Base-by-base conservation (phyloP, 2,113 vertebrate species). In the Datnioides undecimradiatus region DNA sequence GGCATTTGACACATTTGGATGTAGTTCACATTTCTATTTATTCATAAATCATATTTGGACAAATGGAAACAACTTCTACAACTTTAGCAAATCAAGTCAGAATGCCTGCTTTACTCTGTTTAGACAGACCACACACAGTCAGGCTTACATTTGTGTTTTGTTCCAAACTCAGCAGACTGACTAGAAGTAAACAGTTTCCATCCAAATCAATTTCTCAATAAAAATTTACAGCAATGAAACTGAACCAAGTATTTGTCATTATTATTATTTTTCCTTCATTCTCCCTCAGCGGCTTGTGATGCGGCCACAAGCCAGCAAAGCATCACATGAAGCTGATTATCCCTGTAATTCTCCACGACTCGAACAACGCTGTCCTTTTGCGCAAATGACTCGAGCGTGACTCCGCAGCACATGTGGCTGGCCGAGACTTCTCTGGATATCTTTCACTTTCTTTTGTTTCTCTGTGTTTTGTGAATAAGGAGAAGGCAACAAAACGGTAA, bases 261-360 rank as follows among this genome's bases (percentile, higher is more conserved):
- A 3, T n/a, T n/a, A n/a, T n/a, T n/a, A 11, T 69, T 31, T 11
- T 17, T 12, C 51, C 27, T 68, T 45, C 40, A 7, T 25, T 29
- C 33, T 54, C 31, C 29, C 3, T 4, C 51, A n/a, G 76, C 21
- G 66, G 65, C 77, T 46, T 72, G 41, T 55, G 51, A 51, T 46
- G 76, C 13, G 0, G 75, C 75, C 74, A 58, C 77, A 25, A 16
- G 75, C 81, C 81, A 73, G 65, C 81, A 49, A 2, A 34, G 65
- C 66, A 62, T 92, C 91, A 92, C 92, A 92, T 93, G 92, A 80
- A 80, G 46, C 73, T 83, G 85, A 93, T 93, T 93, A 93, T 72
- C 74, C 57, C 58, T 23, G 29, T 66, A 77, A 85, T 58, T 70
- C 86, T 58, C 52, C 49, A 25, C 31, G 5, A 82, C 65, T 12